These are phyloP conservation scores for Drosophila mojavensis DNA, from an alignment of 1,140 invertebrate genomes.

Conservation along the genomic window DNA sequence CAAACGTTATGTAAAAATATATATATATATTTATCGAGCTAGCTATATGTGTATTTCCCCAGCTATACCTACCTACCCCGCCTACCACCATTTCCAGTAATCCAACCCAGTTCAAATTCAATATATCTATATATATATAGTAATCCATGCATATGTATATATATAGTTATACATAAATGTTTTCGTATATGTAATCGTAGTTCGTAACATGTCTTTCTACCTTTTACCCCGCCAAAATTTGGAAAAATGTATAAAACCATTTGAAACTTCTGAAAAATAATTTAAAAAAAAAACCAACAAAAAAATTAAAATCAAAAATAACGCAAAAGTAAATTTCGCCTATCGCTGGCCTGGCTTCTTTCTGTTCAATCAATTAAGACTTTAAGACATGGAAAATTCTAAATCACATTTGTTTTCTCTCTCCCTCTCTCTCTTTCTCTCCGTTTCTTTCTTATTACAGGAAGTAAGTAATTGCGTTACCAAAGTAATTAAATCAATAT, in stretches of 20 bases:
- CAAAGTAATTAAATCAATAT: slow-evolving; percentile 37
- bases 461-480: slow-evolving; percentile 79
- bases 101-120: slow-evolving; percentile 8
- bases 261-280: slow-evolving; percentile 49
- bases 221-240: slow-evolving; percentile 43
- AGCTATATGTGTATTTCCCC: slow-evolving; percentile 32
- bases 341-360: slow-evolving; percentile 80
- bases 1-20: slow-evolving; percentile 28
- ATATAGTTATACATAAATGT: slow-evolving; percentile 41
- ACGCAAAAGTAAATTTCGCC: slow-evolving; percentile 62
- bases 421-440: slow-evolving; percentile 59
- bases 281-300: slow-evolving; percentile 32
- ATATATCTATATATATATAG: slow-evolving; percentile 26
- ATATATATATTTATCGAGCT: slow-evolving; percentile 11
- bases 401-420: slow-evolving; percentile 57
- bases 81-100: slow-evolving; percentile 5
- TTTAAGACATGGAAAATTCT: slow-evolving; percentile 64
- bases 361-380: slow-evolving; percentile 62
- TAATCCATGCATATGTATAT: slow-evolving; percentile 23
- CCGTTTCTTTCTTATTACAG: slow-evolving; percentile 75
- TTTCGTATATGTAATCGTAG: slow-evolving; percentile 61
- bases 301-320: slow-evolving; percentile 20
- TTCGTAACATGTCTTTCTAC: slow-evolving; percentile 62
- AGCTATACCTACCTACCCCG: slow-evolving; percentile 5
- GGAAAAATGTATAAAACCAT: slow-evolving; percentile 53